phyloP scores from a whole-genome alignment of 2,888 invertebrate genomes.

The Caenorhabditis sp. region DNA sequence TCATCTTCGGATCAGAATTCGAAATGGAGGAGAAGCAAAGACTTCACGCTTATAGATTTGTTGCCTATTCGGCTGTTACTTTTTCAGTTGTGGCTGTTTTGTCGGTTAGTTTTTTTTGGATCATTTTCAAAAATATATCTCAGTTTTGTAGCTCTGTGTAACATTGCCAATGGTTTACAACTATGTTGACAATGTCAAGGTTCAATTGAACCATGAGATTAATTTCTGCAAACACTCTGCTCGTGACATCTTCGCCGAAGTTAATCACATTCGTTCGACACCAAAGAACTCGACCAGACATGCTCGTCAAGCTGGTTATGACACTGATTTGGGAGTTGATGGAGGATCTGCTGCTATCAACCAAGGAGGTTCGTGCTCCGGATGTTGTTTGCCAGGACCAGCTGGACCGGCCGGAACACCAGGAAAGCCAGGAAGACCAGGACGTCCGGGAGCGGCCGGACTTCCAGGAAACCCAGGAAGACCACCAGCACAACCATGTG shows the following conservation, averaged over 20 bases:
- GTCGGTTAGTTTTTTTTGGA: constrained; percentile 20
- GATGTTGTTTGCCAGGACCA: constrained; percentile 61
- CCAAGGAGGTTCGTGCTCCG: constrained; percentile 47
- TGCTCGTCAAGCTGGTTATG: constrained; percentile 57
- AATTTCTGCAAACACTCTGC: constrained; percentile 55
- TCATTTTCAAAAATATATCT: not conserved
- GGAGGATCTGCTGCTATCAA: constrained; percentile 9
- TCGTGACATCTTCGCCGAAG: constrained; percentile 59
- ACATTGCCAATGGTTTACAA: constrained; percentile 52
- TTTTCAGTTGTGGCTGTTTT: constrained; percentile 39
- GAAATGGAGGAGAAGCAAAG: constrained; percentile 38
- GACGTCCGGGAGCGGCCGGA: constrained; percentile 55
- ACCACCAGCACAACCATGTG: constrained; percentile 51
- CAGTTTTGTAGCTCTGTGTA: constrained; percentile 37
- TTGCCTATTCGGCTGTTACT: constrained; percentile 42
- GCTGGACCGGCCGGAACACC: constrained; percentile 61
- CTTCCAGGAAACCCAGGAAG: constrained; percentile 54
- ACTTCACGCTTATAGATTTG: constrained; percentile 39
- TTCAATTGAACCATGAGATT: constrained; percentile 49
- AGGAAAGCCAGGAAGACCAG: constrained; percentile 57
- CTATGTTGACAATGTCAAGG: constrained; percentile 52
- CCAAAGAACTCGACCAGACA: constrained; percentile 46
- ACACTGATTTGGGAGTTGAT: constrained; percentile 27
- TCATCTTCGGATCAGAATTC: constrained; percentile 11
- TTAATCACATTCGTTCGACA: constrained; percentile 48